Evolutionary conservation across 2,888 invertebrate genomes (phyloP).

Genomic region (Horisme vitalbata): DNA sequence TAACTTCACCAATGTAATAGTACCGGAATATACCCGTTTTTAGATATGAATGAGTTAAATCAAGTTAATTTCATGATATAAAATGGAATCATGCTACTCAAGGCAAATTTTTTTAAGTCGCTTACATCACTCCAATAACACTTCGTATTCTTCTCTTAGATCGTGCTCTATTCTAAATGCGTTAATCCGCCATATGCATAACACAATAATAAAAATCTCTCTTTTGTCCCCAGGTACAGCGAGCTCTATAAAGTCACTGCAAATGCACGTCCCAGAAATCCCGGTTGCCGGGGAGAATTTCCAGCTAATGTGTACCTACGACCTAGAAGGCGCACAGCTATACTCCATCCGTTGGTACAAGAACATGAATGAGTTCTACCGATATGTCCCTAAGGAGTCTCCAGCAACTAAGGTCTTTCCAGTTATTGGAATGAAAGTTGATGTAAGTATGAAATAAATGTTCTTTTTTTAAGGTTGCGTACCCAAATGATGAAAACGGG

Average conservation of each 20-base stretch:
- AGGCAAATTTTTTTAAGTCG: no score
- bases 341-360: conserved; percentile 91
- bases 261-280: conserved; percentile 80
- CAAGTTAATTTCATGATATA: no score
- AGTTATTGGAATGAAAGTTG: conserved; percentile 87
- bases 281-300: conserved; percentile 78
- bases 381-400: conserved; percentile 88
- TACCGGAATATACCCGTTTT: no score
- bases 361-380: conserved; percentile 89
- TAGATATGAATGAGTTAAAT: no score
- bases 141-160: no score
- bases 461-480: background rate
- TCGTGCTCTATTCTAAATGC: no score
- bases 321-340: conserved; percentile 84
- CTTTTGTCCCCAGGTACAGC: conserved; percentile 64
- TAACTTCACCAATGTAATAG: no score
- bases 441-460: conserved; percentile 82
- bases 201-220: no score
- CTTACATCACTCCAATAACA: no score
- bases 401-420: conserved; percentile 88
- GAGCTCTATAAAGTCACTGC: conserved; percentile 68
- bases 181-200: no score
- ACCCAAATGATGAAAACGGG: no score
- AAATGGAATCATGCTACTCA: no score
- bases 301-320: conserved; percentile 80